Percentiles rank a stretch among this genome's conserved stretches.
These are phyloP conservation scores for Amphiprion clarkii DNA, from an alignment of 2,797 vertebrate species.

Conservation along the genomic window DNA sequence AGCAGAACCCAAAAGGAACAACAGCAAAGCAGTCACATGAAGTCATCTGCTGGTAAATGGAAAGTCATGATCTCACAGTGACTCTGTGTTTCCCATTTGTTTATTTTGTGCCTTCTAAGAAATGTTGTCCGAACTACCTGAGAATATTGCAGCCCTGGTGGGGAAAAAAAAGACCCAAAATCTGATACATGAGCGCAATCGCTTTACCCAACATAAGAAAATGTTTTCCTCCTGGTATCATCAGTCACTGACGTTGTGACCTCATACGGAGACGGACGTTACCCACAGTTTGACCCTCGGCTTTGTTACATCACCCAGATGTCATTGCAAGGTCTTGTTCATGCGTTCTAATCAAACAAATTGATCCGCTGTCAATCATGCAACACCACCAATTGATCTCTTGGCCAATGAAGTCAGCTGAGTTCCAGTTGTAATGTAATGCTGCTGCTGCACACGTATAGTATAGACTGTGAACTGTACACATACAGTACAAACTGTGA, in stretches of 20 bases:
- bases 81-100: not conserved
- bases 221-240: not conserved
- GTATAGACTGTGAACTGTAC: not conserved
- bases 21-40: not conserved
- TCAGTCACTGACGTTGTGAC: not conserved
- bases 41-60: not conserved
- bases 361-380: slow-evolving; percentile 45
- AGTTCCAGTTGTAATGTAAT: not conserved
- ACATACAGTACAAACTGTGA: not conserved
- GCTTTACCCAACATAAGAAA: slow-evolving; percentile 19
- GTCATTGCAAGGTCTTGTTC: slow-evolving; percentile 48
- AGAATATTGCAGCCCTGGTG: not conserved
- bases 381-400: slow-evolving; percentile 42
- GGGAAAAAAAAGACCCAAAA: slow-evolving; percentile 17
- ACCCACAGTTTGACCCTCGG: not conserved
- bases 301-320: slow-evolving; percentile 36
- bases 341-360: slow-evolving; percentile 41
- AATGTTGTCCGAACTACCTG: slow-evolving; percentile 7
- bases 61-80: not conserved
- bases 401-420: not conserved
- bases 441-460: not conserved
- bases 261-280: not conserved
- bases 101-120: slow-evolving; percentile 6
- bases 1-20: no score
- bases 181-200: not conserved